Conservation (phyloP, 2,888 invertebrate genomes). For the Drosophila rubida region DNA sequence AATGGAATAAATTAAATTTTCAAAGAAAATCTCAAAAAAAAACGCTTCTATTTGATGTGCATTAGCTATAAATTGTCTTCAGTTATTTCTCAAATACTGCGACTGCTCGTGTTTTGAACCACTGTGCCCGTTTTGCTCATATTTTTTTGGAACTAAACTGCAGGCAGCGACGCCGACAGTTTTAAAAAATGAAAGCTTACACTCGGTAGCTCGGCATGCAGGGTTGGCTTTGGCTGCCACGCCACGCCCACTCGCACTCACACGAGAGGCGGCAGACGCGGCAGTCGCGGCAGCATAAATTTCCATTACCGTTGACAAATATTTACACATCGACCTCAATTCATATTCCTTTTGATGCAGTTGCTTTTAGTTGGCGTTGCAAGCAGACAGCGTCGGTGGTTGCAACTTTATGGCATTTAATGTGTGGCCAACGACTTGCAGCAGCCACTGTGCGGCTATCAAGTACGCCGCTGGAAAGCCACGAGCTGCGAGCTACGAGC, state of each 20-base stretch:
- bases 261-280: slow-evolving; percentile 7
- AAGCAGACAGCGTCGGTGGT: slow-evolving; percentile 1
- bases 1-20: neutral
- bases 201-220: slow-evolving; percentile 18
- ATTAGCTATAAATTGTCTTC: neutral
- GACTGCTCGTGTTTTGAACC: neutral
- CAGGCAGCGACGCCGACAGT: slow-evolving; percentile 46
- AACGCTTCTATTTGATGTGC: too few species aligned
- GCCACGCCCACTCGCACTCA: slow-evolving; percentile 48
- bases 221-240: slow-evolving; percentile 11
- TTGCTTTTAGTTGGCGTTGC: slow-evolving; percentile 72
- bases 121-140: slow-evolving; percentile 18
- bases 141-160: slow-evolving; percentile 32
- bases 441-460: slow-evolving; percentile 36
- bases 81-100: neutral
- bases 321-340: slow-evolving; percentile 83
- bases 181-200: slow-evolving; percentile 46
- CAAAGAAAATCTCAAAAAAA: too few species aligned
- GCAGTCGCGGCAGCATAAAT: slow-evolving; percentile 75
- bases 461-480: slow-evolving; percentile 41
- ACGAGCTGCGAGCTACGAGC: too few species aligned
- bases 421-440: slow-evolving; percentile 17
- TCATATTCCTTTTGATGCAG: slow-evolving; percentile 80
- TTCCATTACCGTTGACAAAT: slow-evolving; percentile 83
- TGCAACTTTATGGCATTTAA: slow-evolving; percentile 5